Conservation (phyloP, 2,113 vertebrate genomes). For the Plestiodon gilberti region DNA sequence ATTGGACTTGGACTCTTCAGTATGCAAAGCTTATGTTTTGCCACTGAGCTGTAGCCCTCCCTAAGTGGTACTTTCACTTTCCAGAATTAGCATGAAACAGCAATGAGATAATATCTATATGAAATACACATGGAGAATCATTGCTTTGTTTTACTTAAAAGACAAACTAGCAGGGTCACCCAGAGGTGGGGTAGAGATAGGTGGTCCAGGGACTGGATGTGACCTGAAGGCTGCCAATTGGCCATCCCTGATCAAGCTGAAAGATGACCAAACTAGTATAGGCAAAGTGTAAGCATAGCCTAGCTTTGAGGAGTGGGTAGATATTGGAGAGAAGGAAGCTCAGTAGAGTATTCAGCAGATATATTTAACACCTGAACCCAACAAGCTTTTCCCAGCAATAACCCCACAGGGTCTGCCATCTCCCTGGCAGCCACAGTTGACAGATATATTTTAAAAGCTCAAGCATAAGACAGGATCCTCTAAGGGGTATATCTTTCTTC, state of each 20-base stretch:
- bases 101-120: background rate
- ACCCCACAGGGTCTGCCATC: background rate
- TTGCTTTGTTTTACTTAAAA: background rate
- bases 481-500: background rate
- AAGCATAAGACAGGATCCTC: background rate
- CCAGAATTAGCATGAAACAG: background rate
- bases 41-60: no score
- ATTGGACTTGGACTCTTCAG: no score
- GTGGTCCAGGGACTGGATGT: background rate
- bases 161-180: background rate
- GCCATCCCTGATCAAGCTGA: background rate
- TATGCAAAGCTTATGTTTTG: no score
- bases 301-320: background rate
- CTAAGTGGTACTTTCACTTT: background rate
- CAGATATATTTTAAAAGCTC: background rate
- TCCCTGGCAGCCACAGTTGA: background rate
- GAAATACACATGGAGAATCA: background rate
- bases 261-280: background rate
- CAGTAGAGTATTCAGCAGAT: background rate
- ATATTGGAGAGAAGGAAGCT: background rate
- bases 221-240: background rate
- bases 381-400: background rate
- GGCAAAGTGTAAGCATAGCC: background rate
- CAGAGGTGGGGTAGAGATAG: no score
- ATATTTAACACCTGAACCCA: background rate